Base-by-base conservation (phyloP, 2,113 vertebrate species). In the Callospermophilus lateralis region DNA sequence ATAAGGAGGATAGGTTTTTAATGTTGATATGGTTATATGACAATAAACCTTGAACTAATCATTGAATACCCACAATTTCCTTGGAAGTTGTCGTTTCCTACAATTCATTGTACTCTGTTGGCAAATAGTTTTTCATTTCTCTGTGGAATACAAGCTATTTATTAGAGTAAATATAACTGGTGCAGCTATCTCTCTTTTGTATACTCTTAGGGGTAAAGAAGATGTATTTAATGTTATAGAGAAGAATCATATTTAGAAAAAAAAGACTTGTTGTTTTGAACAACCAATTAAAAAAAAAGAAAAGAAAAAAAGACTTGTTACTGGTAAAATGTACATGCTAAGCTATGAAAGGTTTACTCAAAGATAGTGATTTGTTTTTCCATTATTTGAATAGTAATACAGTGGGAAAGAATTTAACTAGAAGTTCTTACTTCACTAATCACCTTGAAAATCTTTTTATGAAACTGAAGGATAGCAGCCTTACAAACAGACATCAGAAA, bases 401-500 rank as follows among this genome's bases (percentile, higher is more conserved):
- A 87, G 86, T 77, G 74, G 94, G 68, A 94, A 97, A 79, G 89
- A 55, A 28, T 84, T 84, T 97, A 87, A 67, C 51, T 97, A 68
- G 89, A 63, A 55, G 95, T 67, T 95, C 53, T 97, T 94, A 67
- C 48, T 77, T 88, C 79, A 48, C 93, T 98, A 97, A 96, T 97
- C 98, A 93, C 95, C 96, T 61, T 88, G 70, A 84, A 97, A 84
- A 94, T 94, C 95, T 63, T 94, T 76, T 94, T 96, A 79, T 70
- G 95, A 73, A 93, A 76, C 77, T 90, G 70, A 96, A 91, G 88
- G 96, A 92, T 93, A 97, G 90, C 84, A 97, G 55, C 79, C 45
- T 94, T 95, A 96, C 55, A 97, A 95, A 96, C 70, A 97, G 32
- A 63, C 92, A 96, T 98, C 80, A 98, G 58, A 97, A 97, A 96